Conservation (phyloP, 2,797 vertebrate species). For the Gymnocypris eckloni region DNA sequence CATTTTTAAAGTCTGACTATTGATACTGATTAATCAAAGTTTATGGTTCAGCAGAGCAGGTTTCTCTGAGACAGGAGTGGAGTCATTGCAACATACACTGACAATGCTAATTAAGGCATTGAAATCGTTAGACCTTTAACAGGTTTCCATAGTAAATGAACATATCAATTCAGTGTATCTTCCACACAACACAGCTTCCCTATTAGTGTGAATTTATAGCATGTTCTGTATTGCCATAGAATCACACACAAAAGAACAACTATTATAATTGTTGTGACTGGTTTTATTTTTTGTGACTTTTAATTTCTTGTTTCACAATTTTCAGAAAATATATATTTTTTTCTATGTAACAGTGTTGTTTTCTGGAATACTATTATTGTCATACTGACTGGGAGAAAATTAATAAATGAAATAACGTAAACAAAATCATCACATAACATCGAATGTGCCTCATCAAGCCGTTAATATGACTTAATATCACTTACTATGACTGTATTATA, state of each 20-base stretch:
- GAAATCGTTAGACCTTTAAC: no score
- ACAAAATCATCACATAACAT: background rate
- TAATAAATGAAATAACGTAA: background rate
- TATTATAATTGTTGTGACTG: no score
- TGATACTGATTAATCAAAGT: background rate
- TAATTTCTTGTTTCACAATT: background rate
- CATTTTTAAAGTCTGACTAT: background rate
- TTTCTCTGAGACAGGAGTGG: background rate
- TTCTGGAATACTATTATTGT: background rate
- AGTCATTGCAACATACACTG: slow-evolving; percentile 22
- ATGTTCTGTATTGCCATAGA: no score
- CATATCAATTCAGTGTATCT: no score
- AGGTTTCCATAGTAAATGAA: no score
- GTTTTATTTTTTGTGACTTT: background rate
- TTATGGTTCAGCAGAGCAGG: background rate
- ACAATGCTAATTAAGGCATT: slow-evolving; percentile 32
- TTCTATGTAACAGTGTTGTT: no score
- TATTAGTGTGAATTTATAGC: no score
- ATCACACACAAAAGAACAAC: background rate
- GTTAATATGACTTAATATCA: no score
- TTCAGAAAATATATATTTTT: no score
- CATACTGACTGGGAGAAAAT: background rate
- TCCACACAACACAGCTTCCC: no score
- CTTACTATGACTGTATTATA: no score
- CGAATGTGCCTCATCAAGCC: background rate